Base-by-base conservation (phyloP, 2,113 vertebrate genomes). In the Romanogobio albipinnatus region DNA sequence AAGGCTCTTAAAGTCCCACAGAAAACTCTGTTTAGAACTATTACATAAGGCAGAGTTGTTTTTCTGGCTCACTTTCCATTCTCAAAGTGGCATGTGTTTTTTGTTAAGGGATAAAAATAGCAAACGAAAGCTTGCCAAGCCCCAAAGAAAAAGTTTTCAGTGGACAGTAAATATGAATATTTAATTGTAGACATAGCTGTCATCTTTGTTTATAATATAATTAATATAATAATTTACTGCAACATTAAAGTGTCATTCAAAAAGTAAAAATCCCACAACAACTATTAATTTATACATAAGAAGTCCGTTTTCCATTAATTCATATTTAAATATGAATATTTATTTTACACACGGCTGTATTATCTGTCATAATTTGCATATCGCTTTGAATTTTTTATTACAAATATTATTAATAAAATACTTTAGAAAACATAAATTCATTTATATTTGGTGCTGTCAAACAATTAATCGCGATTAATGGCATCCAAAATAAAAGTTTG, bases 21-120 rank as follows among this genome's bases (percentile, higher is more conserved):
- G n/a, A 79, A 87, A 66, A 61, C 64, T 75, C 19, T 70, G 71
- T 56, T 15, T 14, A 53, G 70, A 85, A n/a, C 49, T 29, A 39
- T 86, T 83, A 77, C 56, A 66, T 87, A 79, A 82, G 43, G 56
- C 45, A 2, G 29, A 58, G 29, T 76, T 39, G 17, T 59, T 86
- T 59, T 77, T 39, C 29, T 83, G 62, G 58, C 15, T 19, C 9
- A 5, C 13, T 53, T 24, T 76, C 70, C 17, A 70, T 77, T 59
- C 10, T 66, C 17, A 5, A 39, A 86, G 11, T 58, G 58, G 53
- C 80, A 77, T 82, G 81, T 84, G 84, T 82, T 87, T 86, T 66
- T 84, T 68, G 64, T 86, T 87, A 87, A 43, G 62, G 15, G 7
- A 56, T 84, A 73, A 81, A 89, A 77, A 84, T 58, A 51, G 43